Conservation (phyloP, 2,797 vertebrate species). For the Clarias pachynema region DNA sequence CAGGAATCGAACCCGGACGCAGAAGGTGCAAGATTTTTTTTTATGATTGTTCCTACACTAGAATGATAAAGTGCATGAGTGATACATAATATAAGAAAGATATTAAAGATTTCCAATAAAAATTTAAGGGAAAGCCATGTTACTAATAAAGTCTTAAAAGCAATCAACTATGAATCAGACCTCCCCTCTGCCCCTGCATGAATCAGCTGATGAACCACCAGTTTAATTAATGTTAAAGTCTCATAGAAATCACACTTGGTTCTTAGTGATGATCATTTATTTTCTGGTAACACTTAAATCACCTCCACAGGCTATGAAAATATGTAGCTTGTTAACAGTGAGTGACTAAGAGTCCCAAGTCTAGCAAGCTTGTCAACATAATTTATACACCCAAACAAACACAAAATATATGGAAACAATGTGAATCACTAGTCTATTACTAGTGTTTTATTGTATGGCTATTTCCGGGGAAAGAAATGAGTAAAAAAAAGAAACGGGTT, state of each 20-base stretch:
- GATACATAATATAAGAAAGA: neutral
- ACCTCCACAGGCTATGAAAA: neutral
- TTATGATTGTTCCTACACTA: too few species aligned
- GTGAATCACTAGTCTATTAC: neutral
- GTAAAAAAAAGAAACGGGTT: too few species aligned
- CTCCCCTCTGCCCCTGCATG: neutral
- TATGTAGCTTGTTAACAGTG: neutral
- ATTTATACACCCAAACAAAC: conserved; percentile 5
- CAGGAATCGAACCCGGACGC: too few species aligned
- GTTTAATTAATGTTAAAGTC: conserved; percentile 20
- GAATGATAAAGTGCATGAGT: neutral
- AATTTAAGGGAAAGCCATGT: neutral
- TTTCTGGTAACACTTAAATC: conserved; percentile 7
- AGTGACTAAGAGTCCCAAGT: neutral
- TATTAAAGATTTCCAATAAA: neutral
- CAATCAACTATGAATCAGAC: neutral
- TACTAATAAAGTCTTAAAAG: conserved; percentile 1
- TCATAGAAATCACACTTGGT: neutral
- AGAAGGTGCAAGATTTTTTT: neutral
- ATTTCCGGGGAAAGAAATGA: too few species aligned
- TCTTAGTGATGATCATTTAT: neutral
- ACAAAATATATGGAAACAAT: neutral
- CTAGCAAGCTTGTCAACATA: neutral
- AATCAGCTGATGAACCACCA: conserved; percentile 23
- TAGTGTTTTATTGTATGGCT: too few species aligned